Conservation (phyloP, 2,113 vertebrate genomes). For the Uria aalge region DNA sequence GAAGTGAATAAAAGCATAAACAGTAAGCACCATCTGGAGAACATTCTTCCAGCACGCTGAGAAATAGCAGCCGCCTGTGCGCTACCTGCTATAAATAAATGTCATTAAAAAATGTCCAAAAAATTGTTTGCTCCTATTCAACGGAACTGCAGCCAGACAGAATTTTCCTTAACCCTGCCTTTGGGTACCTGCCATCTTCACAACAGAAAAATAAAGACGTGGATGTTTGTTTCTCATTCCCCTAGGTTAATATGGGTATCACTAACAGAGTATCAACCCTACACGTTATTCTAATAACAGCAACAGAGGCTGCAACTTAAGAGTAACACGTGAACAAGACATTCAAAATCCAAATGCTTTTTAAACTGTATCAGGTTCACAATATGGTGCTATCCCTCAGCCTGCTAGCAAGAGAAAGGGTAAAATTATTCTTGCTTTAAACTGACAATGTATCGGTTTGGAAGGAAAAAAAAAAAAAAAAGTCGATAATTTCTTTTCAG, state of each 20-base stretch:
- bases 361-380: neutral
- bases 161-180: slow-evolving; percentile 53
- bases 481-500: slow-evolving; percentile 19
- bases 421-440: slow-evolving; percentile 45
- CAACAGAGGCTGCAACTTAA: neutral
- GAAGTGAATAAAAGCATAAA: slow-evolving; percentile 74
- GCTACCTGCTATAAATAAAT: slow-evolving; percentile 80
- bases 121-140: slow-evolving; percentile 66
- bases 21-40: slow-evolving; percentile 78
- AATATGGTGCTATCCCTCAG: slow-evolving; percentile 3
- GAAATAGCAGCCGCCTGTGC: slow-evolving; percentile 75
- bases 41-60: slow-evolving; percentile 71
- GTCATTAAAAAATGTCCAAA: slow-evolving; percentile 60
- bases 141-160: slow-evolving; percentile 61
- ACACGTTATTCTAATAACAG: neutral
- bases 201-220: neutral
- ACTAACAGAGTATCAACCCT: slow-evolving; percentile 26
- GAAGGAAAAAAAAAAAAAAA: neutral
- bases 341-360: slow-evolving; percentile 51
- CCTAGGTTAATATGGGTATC: slow-evolving; percentile 35
- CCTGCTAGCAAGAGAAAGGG: neutral
- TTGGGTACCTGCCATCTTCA: slow-evolving; percentile 46
- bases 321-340: neutral
- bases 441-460: slow-evolving; percentile 28
- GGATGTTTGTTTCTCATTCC: slow-evolving; percentile 42